phyloP scores from a whole-genome alignment of 2,113 vertebrate genomes.

The Anguilla japonica region DNA sequence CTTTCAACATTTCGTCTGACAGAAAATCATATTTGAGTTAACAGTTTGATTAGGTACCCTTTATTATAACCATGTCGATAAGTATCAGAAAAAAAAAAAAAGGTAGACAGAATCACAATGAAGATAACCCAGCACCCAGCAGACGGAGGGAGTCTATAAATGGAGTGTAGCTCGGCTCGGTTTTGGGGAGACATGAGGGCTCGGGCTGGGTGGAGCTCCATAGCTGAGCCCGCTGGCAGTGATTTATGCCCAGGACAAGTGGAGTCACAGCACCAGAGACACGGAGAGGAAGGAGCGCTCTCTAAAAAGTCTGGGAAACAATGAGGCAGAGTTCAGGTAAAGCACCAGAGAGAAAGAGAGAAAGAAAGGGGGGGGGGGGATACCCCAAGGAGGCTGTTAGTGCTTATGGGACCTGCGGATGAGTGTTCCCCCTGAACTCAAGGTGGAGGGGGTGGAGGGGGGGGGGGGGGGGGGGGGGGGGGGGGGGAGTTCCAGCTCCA shows the following conservation, averaged over 20 bases:
- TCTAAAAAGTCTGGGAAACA: background rate
- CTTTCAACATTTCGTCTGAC: too few species aligned
- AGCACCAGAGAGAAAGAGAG: background rate
- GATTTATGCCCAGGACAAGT: constrained; percentile 7
- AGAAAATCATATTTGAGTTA: too few species aligned
- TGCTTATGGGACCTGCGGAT: background rate
- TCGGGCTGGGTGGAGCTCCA: constrained; percentile 6
- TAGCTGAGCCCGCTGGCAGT: background rate
- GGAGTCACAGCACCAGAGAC: background rate
- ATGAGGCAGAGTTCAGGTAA: background rate
- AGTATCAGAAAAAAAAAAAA: too few species aligned
- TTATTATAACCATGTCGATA: too few species aligned
- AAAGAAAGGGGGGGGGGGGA: background rate
- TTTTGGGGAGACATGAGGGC: background rate
- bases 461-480: too few species aligned
- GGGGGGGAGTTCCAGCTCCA: background rate
- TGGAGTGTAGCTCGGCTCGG: background rate
- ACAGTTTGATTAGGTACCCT: too few species aligned
- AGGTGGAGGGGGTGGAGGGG: too few species aligned
- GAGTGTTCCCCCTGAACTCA: background rate
- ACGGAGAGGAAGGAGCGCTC: background rate
- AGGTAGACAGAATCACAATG: background rate
- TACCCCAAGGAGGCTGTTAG: background rate
- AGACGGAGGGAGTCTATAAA: background rate
- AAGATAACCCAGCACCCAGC: background rate